These are phyloP conservation scores for Oryzaephilus surinamensis DNA, from an alignment of 1,140 invertebrate genomes.

Conservation along the genomic window DNA sequence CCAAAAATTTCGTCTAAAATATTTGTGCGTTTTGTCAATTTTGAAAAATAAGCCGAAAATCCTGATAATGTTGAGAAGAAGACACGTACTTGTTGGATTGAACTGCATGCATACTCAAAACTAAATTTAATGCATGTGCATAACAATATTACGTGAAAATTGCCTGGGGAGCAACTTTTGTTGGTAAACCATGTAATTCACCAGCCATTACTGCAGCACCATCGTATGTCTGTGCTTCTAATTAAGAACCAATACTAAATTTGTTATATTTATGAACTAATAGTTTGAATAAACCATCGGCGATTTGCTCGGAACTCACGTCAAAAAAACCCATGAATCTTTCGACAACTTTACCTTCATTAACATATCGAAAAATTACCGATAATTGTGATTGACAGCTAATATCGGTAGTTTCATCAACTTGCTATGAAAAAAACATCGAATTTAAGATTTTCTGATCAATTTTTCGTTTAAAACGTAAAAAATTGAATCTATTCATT, in stretches of 20 bases:
- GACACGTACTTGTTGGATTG: slow-evolving; percentile 14
- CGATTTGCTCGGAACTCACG: slow-evolving; percentile 14
- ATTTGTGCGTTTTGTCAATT: slow-evolving; percentile 9
- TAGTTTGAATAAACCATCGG: slow-evolving; percentile 6
- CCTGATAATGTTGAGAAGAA: slow-evolving; percentile 21
- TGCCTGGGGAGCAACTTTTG: slow-evolving; percentile 20
- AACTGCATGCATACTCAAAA: slow-evolving; percentile 6
- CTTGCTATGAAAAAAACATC: slow-evolving; percentile 1
- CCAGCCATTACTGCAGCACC: slow-evolving; percentile 11
- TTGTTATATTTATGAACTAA: slow-evolving; percentile 1
- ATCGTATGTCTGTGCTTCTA: slow-evolving; percentile 13
- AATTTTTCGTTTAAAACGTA: background rate
- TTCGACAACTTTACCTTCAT: slow-evolving; percentile 12
- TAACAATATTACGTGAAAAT: slow-evolving; percentile 30
- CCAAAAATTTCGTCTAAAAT: slow-evolving; percentile 10
- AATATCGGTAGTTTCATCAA: too few relatives aligned
- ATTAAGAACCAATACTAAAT: slow-evolving; percentile 9
- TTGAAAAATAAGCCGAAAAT: slow-evolving; percentile 10
- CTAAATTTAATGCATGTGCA: slow-evolving; percentile 30
- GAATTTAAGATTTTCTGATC: background rate
- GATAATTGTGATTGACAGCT: slow-evolving; percentile 1
- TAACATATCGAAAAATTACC: background rate
- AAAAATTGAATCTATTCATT: slow-evolving; percentile 1
- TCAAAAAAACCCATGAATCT: slow-evolving; percentile 21
- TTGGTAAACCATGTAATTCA: slow-evolving; percentile 1